Conservation (phyloP, 2,797 vertebrate genomes). For the Glyptemys insculpta region DNA sequence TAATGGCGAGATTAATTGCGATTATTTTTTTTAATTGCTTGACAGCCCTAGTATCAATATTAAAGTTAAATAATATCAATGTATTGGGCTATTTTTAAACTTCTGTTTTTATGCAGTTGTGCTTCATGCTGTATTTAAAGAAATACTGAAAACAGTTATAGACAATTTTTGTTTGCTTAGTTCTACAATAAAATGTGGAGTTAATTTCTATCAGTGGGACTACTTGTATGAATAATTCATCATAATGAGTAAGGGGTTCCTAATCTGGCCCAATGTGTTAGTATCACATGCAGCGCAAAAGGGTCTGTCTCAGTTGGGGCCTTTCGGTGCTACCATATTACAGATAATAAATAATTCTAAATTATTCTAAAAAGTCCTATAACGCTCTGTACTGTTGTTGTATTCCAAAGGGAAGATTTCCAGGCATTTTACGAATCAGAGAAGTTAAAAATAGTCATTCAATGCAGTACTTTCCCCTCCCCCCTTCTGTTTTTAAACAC, state of each 20-base stretch:
- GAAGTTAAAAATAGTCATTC: not conserved
- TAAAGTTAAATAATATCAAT: not conserved
- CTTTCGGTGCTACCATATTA: not conserved
- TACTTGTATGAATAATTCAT: not conserved
- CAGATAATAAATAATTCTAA: not conserved
- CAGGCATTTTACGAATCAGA: not conserved
- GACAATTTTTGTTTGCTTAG: not conserved
- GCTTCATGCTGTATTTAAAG: not conserved
- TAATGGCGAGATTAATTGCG: no score
- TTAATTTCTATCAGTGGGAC: not conserved
- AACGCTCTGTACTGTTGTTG: not conserved
- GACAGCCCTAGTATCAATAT: not conserved
- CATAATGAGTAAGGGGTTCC: rapidly evolving
- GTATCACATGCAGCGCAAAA: not conserved
- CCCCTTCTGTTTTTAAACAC: not conserved
- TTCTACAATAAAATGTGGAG: not conserved
- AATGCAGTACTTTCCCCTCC: not conserved
- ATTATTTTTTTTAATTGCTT: no score
- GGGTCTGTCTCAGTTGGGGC: not conserved
- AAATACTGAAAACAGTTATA: not conserved
- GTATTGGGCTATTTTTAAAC: not conserved
- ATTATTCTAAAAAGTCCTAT: not conserved
- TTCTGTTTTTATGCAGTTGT: not conserved
- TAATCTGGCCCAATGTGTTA: not conserved
- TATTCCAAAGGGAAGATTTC: slow-evolving; percentile 3